phyloP scores from a whole-genome alignment of 2,797 vertebrate species.

The Spheniscus humboldti region DNA sequence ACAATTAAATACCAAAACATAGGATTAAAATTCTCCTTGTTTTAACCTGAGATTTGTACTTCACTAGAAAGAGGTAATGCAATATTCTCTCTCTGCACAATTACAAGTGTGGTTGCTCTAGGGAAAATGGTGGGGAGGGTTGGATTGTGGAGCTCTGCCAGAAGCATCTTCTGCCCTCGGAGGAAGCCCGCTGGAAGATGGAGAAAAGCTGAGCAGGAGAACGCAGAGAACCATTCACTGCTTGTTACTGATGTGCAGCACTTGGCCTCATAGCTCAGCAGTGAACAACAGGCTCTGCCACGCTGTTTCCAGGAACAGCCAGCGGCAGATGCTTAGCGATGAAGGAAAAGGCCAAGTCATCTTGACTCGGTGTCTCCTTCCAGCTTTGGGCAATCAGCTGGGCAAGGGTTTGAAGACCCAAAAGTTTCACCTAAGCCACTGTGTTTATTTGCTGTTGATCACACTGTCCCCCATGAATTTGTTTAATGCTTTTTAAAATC shows the following conservation, averaged over 20 bases:
- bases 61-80: background rate
- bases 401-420: background rate
- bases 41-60: background rate
- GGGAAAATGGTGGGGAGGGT: background rate
- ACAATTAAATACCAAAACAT: background rate
- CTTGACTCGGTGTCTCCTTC: background rate
- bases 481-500: conserved; percentile 33
- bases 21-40: background rate
- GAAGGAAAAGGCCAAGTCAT: background rate
- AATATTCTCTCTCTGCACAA: background rate
- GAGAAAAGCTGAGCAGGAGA: background rate
- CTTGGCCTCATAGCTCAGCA: background rate
- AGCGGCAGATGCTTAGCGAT: background rate
- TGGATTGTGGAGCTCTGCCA: background rate
- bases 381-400: background rate
- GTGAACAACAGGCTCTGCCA: background rate
- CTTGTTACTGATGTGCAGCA: background rate
- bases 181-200: background rate
- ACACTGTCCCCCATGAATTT: background rate
- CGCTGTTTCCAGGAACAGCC: background rate
- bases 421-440: background rate
- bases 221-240: background rate
- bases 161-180: background rate
- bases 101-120: background rate
- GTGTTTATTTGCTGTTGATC: background rate